phyloP scores from a whole-genome alignment of 2,888 invertebrate genomes.

The Eristalis tenax region DNA sequence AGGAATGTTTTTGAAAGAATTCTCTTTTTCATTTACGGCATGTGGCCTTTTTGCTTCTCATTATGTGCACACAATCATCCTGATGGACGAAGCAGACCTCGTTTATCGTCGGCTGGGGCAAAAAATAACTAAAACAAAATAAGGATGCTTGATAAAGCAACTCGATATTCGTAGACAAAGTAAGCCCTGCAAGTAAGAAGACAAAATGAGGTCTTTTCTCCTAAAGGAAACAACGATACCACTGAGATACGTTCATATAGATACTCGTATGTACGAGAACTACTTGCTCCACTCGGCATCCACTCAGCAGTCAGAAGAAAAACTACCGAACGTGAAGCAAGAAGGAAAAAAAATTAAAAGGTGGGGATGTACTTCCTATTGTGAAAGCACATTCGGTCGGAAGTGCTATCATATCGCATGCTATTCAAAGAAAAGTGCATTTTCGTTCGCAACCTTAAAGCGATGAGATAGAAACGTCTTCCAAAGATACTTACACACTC shows the following conservation, averaged over 20 bases:
- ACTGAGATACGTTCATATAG: neutral
- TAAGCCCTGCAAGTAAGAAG: constrained; percentile 50
- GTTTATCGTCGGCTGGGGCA: constrained; percentile 3
- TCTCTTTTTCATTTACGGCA: constrained; percentile 31
- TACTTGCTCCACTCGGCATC: neutral
- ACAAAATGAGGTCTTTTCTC: constrained; percentile 62
- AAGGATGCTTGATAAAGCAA: neutral
- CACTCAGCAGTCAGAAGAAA: neutral
- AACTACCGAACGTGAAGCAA: constrained; percentile 1
- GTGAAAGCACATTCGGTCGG: constrained; percentile 29
- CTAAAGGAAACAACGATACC: constrained; percentile 49
- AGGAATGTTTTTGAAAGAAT: constrained; percentile 47
- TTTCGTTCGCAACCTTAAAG: constrained; percentile 51
- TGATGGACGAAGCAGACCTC: constrained; percentile 43
- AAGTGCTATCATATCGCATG: constrained; percentile 49
- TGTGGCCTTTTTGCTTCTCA: constrained; percentile 29
- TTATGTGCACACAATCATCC: constrained; percentile 49
- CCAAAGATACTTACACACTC: constrained; percentile 58
- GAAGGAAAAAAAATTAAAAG: constrained; percentile 41
- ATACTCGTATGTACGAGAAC: neutral
- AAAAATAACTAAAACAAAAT: neutral
- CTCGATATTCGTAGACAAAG: constrained; percentile 30
- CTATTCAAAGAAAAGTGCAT: constrained; percentile 59
- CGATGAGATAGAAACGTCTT: constrained; percentile 41
- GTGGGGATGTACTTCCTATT: constrained; percentile 9